Conservation (phyloP, 35 echinoderm and acorn worm genomes). For the Chiridota heheva region DNA sequence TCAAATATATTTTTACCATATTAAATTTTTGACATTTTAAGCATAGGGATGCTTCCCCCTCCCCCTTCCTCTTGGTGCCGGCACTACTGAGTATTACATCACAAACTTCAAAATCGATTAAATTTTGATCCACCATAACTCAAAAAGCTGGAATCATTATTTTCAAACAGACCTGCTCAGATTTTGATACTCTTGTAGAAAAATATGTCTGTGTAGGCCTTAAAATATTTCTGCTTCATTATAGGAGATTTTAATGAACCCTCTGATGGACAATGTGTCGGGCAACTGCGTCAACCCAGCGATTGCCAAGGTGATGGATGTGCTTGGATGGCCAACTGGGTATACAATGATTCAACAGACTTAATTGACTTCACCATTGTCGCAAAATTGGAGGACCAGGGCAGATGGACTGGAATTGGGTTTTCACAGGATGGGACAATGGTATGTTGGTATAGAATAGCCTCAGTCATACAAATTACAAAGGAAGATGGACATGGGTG, state of each 20-base stretch:
- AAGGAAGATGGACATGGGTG: neutral
- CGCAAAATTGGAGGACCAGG: neutral
- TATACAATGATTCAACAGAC: constrained; percentile 25
- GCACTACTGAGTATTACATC: no score
- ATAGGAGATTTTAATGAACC: neutral
- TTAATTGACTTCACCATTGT: constrained; percentile 43
- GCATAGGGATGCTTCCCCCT: no score
- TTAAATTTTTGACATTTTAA: no score
- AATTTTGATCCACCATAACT: no score
- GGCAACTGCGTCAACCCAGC: neutral
- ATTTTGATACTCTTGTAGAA: no score
- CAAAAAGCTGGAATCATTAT: no score
- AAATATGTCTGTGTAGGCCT: neutral
- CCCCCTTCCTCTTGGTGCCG: no score
- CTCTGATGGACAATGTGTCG: neutral
- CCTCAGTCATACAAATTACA: neutral
- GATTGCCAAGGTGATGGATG: constrained; percentile 42
- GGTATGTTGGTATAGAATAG: constrained; percentile 52
- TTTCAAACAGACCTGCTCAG: no score
- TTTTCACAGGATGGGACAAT: constrained; percentile 60
- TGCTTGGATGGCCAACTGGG: constrained; percentile 21
- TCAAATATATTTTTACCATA: no score
- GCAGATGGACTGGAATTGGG: constrained; percentile 71
- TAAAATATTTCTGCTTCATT: neutral
- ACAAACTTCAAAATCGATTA: no score